Evolutionary conservation across 37 sponge, comb jelly and placozoan genomes (phyloP).

Genomic region (Axinella damicornis): DNA sequence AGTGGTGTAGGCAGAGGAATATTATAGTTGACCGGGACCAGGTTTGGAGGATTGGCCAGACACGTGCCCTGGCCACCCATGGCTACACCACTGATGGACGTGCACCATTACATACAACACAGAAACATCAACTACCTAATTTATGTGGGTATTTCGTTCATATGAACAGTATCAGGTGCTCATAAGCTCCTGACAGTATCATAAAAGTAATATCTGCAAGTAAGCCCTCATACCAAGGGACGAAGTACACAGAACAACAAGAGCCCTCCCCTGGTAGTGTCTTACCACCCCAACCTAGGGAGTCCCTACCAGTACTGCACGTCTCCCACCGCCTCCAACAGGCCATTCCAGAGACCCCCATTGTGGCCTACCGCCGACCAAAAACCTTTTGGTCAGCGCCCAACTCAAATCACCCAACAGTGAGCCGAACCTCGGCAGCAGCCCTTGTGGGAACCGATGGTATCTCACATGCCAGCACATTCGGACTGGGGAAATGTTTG

Average conservation of each 20-base stretch:
- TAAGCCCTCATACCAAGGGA: neutral
- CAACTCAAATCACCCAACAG: neutral
- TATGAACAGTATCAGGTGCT: too few species aligned
- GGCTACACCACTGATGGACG: too few species aligned
- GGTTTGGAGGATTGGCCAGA: too few species aligned
- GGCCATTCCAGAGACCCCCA: neutral
- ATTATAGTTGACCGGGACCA: too few species aligned
- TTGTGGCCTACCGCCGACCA: neutral
- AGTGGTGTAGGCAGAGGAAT: too few species aligned
- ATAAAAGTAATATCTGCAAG: too few species aligned
- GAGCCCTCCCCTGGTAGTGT: neutral
- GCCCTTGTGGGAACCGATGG: neutral
- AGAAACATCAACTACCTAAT: too few species aligned
- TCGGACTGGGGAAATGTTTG: neutral
- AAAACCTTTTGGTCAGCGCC: neutral
- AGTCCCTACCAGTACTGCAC: conserved; percentile 2
- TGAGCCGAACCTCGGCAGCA: neutral
- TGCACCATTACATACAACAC: too few species aligned
- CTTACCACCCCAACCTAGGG: conserved; percentile 9
- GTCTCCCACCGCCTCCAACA: neutral
- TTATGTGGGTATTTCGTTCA: too few species aligned
- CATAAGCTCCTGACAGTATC: too few species aligned
- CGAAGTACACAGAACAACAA: neutral
- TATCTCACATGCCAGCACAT: neutral
- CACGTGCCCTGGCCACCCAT: too few species aligned